Base-by-base conservation (phyloP, 2,888 invertebrate genomes). In the Noctua comes region DNA sequence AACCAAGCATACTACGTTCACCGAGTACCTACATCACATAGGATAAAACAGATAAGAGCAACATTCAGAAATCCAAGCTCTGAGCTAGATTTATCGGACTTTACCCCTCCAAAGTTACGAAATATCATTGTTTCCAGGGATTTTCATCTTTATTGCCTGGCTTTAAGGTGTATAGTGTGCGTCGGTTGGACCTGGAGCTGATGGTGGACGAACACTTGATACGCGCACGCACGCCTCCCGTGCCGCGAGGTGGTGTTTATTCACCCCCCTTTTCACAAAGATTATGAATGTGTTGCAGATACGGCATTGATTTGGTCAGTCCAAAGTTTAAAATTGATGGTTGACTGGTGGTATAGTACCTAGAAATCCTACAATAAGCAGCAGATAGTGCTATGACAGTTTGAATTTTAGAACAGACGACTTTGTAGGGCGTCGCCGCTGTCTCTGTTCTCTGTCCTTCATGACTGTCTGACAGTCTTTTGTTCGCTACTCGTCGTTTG, bases 211-310 rank as follows among this genome's bases (percentile, higher is more conserved):
- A 91, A 91, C 89, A 95, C 90, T 89, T 91, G 94, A 95, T 93
- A 94, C 92, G 89, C 90, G 88, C 92, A 94, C 94, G 93, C 94
- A 93, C 93, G 92, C 92, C 94, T 94, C 91, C 93, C 90, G 91
- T 91, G 88, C 80, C 86, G 86, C 88, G 89, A 93, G 94, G 94
- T 94, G 93, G 93, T 95, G 94, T 95, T 93, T 93, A 90, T 93
- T 94, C 94, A 93, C 94, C 95, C 94, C 87, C 95, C 90, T 88
- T 82, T 70, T 74, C 48, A 75, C 92, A 92, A 88, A 93, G 94
- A 93, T 69, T 90, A 91, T 84, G 46, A 54, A 83, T 65, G 48
- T 76, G 72, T 64, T 78, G 80, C 69, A 80, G 86, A 87, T 69
- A 48, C 2, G 84, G 13, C 73, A 74, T 31, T 54, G 51, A 21